phyloP scores from a whole-genome alignment of 2,797 vertebrate genomes.

The Galago senegalensis region DNA sequence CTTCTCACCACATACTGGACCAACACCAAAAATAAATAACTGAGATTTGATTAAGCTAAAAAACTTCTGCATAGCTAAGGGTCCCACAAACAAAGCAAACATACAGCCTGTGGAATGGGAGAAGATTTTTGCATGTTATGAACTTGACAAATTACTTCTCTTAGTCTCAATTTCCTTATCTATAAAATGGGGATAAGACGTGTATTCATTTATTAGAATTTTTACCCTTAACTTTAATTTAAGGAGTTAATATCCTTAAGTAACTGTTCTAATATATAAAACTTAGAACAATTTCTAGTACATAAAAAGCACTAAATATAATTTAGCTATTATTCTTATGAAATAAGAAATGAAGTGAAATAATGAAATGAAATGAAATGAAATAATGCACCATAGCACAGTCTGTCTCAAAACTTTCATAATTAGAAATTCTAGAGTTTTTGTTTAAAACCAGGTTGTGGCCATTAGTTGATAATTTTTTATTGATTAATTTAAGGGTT shows the following conservation, averaged over 20 bases:
- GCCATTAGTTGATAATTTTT: not conserved
- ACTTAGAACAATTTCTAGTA: not conserved
- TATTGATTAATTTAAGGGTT: slow-evolving; percentile 9
- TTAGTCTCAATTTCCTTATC: not conserved
- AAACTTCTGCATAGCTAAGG: no score
- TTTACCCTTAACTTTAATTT: not conserved
- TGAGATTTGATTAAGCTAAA: no score
- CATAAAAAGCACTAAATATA: not conserved
- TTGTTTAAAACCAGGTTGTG: not conserved
- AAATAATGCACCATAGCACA: no score
- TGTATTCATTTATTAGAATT: not conserved
- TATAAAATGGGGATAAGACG: not conserved
- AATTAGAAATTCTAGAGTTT: slow-evolving; percentile 6
- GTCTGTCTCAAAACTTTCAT: no score
- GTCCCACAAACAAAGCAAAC: no score
- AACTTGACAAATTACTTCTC: not conserved
- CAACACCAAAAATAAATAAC: no score
- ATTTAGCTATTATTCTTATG: not conserved
- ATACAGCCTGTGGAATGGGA: no score
- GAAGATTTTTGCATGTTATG: no score
- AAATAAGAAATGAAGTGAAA: no score
- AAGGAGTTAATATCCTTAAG: not conserved
- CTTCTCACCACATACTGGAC: no score
- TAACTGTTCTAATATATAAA: not conserved
- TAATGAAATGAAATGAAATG: no score